Percentiles rank a stretch among this genome's conserved stretches.
These are phyloP conservation scores for Physeter macrocephalus DNA, from an alignment of 2,113 vertebrate species.

Conservation along the genomic window DNA sequence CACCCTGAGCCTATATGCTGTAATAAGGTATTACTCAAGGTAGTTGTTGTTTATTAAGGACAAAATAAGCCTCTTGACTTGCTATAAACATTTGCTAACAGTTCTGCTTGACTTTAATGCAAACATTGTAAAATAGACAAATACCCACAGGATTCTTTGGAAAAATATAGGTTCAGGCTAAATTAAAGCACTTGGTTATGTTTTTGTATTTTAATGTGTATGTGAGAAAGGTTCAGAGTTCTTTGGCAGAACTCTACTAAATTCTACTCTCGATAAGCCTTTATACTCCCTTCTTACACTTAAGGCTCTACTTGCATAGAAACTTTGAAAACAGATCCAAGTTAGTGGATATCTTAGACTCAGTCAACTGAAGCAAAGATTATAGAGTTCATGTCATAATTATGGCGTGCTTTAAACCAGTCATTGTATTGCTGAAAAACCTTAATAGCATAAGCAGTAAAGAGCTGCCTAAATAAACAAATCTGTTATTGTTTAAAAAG, in stretches of 20 bases:
- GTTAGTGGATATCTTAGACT: background rate
- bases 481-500: background rate
- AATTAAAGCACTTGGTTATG: background rate
- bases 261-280: background rate
- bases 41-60: background rate
- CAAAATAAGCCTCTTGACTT: background rate
- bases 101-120: background rate
- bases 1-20: background rate
- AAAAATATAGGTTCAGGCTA: background rate
- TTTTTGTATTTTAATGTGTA: background rate
- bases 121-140: background rate
- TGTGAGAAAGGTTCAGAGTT: background rate
- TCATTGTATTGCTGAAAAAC: background rate
- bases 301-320: background rate
- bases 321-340: background rate
- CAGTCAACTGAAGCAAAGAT: background rate
- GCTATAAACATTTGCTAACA: background rate
- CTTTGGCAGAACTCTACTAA: background rate
- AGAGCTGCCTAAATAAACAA: background rate
- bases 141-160: background rate
- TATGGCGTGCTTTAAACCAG: background rate
- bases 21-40: background rate
- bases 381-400: background rate
- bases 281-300: background rate
- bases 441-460: background rate